phyloP scores from a whole-genome alignment of 2,113 vertebrate genomes.

The Oenanthe oenanthe region DNA sequence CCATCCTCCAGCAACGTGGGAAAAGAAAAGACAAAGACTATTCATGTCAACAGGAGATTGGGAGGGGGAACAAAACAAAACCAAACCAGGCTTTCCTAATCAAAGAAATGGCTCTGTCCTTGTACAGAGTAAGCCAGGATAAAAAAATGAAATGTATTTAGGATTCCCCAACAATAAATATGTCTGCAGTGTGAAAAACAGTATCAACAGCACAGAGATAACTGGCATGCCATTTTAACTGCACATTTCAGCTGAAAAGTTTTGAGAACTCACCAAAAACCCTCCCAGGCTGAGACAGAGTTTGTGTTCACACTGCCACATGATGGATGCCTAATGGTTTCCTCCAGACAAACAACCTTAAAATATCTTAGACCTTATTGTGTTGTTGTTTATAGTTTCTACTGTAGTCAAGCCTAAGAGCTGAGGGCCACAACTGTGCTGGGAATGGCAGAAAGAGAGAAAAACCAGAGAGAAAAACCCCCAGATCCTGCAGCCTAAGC shows the following conservation, averaged over 20 bases:
- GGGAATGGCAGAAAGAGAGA: neutral
- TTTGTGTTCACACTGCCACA: neutral
- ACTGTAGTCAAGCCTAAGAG: neutral
- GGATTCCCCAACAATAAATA: neutral
- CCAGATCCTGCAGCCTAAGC: neutral
- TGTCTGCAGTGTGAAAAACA: neutral
- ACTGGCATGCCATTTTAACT: neutral
- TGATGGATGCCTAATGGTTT: neutral
- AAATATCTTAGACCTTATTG: conserved; percentile 26
- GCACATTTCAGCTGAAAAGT: neutral
- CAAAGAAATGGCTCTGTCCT: neutral
- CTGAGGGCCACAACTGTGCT: neutral
- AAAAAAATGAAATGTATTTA: neutral
- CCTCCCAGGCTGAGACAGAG: neutral
- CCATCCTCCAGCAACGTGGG: conserved; percentile 27
- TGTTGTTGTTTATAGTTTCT: neutral
- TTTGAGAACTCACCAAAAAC: neutral
- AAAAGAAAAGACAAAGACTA: conserved; percentile 57
- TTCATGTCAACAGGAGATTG: conserved; percentile 44
- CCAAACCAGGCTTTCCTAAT: conserved; percentile 29
- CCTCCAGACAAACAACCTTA: conserved; percentile 18
- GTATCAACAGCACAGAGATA: neutral
- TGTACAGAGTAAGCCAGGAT: neutral
- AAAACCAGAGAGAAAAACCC: neutral
- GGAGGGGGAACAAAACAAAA: neutral